These are phyloP conservation scores for Penaeus vannamei DNA, from an alignment of 1,140 invertebrate genomes.

Conservation along the genomic window DNA sequence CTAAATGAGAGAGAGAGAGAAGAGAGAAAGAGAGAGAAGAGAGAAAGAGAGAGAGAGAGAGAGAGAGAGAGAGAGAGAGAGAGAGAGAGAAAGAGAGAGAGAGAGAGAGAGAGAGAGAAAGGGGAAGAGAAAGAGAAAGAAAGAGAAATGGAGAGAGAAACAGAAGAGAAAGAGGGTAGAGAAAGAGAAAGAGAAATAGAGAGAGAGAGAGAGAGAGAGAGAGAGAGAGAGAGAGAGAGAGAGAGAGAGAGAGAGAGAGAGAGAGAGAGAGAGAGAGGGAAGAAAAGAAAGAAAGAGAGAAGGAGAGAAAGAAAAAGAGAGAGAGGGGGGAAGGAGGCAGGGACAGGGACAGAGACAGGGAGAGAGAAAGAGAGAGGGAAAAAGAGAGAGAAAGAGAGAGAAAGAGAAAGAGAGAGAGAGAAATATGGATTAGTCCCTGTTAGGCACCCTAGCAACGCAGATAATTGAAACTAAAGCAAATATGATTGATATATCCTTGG, in stretches of 20 bases:
- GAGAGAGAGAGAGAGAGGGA: too few species aligned
- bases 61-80: constrained; percentile 11
- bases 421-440: not conserved
- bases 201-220: constrained; percentile 11
- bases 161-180: not conserved
- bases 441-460: not conserved
- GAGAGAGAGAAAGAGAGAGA: constrained; percentile 11
- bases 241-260: constrained; percentile 11
- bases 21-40: too few species aligned
- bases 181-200: constrained; percentile 6
- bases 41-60: constrained; percentile 11
- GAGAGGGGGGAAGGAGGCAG: too few species aligned
- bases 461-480: not conserved
- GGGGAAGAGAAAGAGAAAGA: constrained; percentile 11
- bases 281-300: too few species aligned
- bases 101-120: constrained; percentile 12
- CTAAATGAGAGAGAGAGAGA: not conserved
- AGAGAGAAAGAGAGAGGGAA: constrained; percentile 11
- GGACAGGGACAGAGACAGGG: too few species aligned
- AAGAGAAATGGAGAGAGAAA: constrained; percentile 5
- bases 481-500: not conserved
- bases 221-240: constrained; percentile 11
- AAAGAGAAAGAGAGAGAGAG: constrained; percentile 12
- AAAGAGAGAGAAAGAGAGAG: constrained; percentile 6
- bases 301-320: too few species aligned